phyloP scores from a whole-genome alignment of 2,797 vertebrate species.

The Florisuga fusca region DNA sequence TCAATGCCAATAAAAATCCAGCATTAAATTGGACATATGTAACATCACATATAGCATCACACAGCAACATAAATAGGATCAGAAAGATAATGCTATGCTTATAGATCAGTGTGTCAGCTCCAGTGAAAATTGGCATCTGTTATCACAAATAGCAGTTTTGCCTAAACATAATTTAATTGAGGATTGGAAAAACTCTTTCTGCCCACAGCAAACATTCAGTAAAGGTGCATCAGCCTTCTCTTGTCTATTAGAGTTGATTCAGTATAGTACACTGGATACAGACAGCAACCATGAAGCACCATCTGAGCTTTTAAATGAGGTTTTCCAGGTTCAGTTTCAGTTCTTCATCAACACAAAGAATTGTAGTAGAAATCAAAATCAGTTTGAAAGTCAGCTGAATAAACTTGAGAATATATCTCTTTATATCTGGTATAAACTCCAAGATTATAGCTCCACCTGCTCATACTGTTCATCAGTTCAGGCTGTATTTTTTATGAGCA shows the following conservation, averaged over 20 bases:
- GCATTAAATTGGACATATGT: not conserved
- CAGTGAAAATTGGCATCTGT: not conserved
- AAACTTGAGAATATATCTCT: not conserved
- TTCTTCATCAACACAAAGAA: not conserved
- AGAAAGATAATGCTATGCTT: not conserved
- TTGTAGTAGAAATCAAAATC: not conserved
- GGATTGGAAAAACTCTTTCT: conserved; percentile 45
- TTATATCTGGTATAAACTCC: not conserved
- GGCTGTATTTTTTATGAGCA: not conserved
- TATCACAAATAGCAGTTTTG: conserved; percentile 38
- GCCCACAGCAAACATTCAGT: conserved; percentile 12
- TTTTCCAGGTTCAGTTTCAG: not conserved
- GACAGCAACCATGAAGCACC: not conserved
- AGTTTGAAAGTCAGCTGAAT: not conserved
- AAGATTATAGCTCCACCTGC: not conserved
- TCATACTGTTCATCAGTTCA: not conserved
- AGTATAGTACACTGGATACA: not conserved
- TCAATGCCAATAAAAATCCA: not conserved
- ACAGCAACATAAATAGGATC: too few species aligned
- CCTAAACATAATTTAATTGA: conserved; percentile 44
- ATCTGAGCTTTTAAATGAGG: not conserved
- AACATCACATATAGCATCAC: too few species aligned
- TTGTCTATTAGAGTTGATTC: conserved; percentile 36
- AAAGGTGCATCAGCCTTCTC: conserved; percentile 29
- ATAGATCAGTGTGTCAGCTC: not conserved